Percentiles rank a stretch among this genome's conserved stretches.
Evolutionary conservation across 2,113 vertebrate species (phyloP).

Genomic region (Syrmaticus mikado): DNA sequence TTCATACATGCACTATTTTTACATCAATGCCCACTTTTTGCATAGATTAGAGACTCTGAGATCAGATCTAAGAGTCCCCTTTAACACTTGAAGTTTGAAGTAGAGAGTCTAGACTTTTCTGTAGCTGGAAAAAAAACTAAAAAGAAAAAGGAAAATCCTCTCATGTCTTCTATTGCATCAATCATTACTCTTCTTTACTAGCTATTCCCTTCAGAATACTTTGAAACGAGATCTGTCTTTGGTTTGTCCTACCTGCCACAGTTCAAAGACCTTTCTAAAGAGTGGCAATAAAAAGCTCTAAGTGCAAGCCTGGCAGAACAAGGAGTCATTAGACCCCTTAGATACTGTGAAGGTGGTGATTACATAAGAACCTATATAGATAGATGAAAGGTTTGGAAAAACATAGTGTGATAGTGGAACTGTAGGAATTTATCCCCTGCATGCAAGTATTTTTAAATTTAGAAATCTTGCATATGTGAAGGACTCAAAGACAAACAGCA

Average conservation of each 20-base stretch:
- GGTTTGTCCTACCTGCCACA: constrained; percentile 80
- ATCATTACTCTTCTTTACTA: constrained; percentile 70
- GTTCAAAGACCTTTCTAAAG: constrained; percentile 82
- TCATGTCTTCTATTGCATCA: constrained; percentile 69
- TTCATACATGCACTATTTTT: constrained; percentile 65
- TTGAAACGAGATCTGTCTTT: constrained; percentile 78
- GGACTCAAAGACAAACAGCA: not conserved
- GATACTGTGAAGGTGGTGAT: constrained; percentile 46
- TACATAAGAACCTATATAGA: constrained; percentile 25
- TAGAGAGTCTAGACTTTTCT: constrained; percentile 68
- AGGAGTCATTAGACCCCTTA: constrained; percentile 74
- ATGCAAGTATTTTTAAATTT: constrained; percentile 74
- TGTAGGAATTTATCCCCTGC: constrained; percentile 53
- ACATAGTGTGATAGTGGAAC: constrained; percentile 61
- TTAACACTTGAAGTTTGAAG: constrained; percentile 71
- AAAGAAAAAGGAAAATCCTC: constrained; percentile 48
- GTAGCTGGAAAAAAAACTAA: constrained; percentile 32
- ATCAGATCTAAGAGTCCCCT: constrained; percentile 62
- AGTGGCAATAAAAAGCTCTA: constrained; percentile 82
- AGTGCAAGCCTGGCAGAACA: constrained; percentile 78
- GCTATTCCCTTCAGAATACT: constrained; percentile 77
- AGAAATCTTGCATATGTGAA: constrained; percentile 30
- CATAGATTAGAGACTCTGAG: constrained; percentile 61
- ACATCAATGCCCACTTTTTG: constrained; percentile 66
- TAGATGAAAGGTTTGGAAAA: constrained; percentile 76